phyloP scores from a whole-genome alignment of 2,113 vertebrate species.

The Nycticebus coucang region DNA sequence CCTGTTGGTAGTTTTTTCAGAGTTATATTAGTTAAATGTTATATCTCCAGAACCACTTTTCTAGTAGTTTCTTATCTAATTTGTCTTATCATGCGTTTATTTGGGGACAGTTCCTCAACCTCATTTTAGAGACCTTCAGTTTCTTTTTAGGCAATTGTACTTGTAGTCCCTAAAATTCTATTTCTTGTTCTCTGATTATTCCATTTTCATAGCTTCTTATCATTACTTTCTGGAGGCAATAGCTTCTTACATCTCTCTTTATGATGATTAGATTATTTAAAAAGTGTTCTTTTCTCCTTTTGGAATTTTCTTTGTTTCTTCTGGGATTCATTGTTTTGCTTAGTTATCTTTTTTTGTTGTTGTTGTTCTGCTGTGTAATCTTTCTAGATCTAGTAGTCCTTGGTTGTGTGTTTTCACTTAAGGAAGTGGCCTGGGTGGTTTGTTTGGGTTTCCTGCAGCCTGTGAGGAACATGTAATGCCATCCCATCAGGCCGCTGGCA shows the following conservation, averaged over 20 bases:
- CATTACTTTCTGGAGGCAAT: not conserved
- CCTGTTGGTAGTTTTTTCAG: not conserved
- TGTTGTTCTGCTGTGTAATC: not conserved
- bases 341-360: not conserved
- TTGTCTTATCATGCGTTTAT: not conserved
- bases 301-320: not conserved
- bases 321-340: not conserved
- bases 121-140: slow-evolving; percentile 38
- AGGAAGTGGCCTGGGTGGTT: not conserved
- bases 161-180: not conserved
- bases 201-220: not conserved
- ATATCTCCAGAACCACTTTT: not conserved
- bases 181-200: not conserved
- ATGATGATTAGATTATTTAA: not conserved
- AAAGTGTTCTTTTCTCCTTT: not conserved
- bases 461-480: too few relatives aligned
- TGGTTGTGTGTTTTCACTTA: not conserved
- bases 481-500: not conserved
- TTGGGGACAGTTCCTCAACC: not conserved
- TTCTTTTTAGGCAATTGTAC: slow-evolving; percentile 14
- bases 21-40: not conserved
- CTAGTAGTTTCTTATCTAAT: not conserved
- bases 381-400: not conserved
- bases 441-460: not conserved
- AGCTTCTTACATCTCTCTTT: not conserved